A percentile compares a stretch with the other conserved stretches of the same genome.
These are phyloP conservation scores for Talpa occidentalis DNA, from an alignment of 2,113 vertebrate species.

Conservation along the genomic window DNA sequence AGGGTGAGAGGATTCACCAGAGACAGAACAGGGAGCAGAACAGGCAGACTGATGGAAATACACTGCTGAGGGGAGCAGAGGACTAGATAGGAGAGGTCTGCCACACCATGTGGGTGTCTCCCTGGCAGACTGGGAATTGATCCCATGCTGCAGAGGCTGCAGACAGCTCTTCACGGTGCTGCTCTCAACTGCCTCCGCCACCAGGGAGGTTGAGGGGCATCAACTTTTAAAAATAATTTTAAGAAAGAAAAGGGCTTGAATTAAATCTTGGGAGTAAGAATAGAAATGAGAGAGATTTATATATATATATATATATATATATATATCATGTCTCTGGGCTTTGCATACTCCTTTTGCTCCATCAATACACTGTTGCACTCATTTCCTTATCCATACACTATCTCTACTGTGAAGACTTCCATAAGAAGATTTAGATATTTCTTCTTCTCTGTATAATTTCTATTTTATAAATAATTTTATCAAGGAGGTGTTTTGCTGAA, in stretches of 20 bases:
- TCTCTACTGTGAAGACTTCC: background rate
- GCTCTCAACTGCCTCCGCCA: too few relatives aligned
- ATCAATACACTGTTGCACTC: background rate
- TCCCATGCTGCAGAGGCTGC: too few relatives aligned
- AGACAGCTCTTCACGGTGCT: too few relatives aligned
- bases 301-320: background rate
- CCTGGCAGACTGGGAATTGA: too few relatives aligned
- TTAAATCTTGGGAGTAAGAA: background rate
- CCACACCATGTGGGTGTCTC: too few relatives aligned
- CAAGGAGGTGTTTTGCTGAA: background rate
- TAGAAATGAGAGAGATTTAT: background rate
- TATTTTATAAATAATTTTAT: slow-evolving; percentile 44
- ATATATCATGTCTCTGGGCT: background rate
- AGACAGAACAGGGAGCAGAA: too few relatives aligned
- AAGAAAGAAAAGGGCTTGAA: background rate
- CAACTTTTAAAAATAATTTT: background rate
- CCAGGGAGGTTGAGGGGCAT: background rate
- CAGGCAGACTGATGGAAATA: too few relatives aligned
- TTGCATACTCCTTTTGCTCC: background rate
- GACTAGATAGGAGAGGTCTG: too few relatives aligned
- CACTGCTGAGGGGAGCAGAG: too few relatives aligned
- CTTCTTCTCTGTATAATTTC: background rate
- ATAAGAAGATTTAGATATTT: background rate
- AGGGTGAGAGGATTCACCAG: too few relatives aligned
- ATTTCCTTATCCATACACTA: background rate